Conservation (phyloP, 2,888 invertebrate genomes). For the Leptinotarsa haldemani region DNA sequence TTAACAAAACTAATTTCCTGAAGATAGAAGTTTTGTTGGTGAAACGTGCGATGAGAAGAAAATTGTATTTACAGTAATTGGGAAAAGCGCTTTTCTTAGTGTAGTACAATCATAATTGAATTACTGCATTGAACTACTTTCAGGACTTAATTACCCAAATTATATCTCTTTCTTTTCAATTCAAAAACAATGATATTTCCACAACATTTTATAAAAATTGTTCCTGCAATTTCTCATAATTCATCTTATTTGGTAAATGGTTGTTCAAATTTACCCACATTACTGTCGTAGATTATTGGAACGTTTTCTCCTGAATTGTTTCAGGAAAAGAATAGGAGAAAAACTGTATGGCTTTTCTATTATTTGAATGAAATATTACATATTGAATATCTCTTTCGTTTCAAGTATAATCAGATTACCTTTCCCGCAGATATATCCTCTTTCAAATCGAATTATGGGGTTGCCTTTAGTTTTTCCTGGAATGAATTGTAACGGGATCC, state of each 20-base stretch:
- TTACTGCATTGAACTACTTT: no score
- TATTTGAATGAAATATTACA: neutral
- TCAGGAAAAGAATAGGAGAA: neutral
- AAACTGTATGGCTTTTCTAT: neutral
- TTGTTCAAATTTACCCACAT: neutral
- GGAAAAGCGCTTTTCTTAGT: no score
- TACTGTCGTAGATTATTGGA: neutral
- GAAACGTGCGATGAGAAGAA: no score
- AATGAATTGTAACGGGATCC: constrained; percentile 17
- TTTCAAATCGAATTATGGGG: constrained; percentile 12
- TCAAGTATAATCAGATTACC: constrained; percentile 5
- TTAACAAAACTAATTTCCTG: no score
- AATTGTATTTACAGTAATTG: no score
- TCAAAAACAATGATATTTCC: neutral
- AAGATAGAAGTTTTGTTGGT: no score
- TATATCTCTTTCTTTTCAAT: no score
- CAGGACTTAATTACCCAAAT: no score
- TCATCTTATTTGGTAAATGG: neutral
- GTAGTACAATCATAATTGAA: no score
- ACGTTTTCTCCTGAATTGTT: neutral
- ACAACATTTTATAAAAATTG: neutral
- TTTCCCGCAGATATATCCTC: constrained; percentile 10
- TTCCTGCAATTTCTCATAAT: neutral
- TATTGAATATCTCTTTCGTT: constrained; percentile 11
- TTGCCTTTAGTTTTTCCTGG: constrained; percentile 2